Evolutionary conservation across 2,797 vertebrate species (phyloP).

Genomic region (Dryobates pubescens): DNA sequence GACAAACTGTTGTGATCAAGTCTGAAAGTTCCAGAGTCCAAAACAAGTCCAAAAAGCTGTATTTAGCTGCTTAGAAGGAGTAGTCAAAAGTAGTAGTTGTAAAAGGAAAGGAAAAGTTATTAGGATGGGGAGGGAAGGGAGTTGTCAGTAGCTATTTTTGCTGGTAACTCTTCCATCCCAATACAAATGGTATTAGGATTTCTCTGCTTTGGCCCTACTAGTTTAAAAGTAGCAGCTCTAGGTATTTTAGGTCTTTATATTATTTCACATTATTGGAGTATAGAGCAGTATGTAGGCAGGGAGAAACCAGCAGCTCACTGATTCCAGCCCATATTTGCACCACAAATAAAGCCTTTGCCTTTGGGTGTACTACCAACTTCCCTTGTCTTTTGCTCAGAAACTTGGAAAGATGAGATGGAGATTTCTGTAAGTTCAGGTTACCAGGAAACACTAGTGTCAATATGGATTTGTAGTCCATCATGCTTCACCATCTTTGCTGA

Average conservation of each 20-base stretch:
- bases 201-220: neutral
- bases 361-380: neutral
- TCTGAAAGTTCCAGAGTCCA: neutral
- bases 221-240: neutral
- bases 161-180: neutral
- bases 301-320: neutral
- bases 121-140: neutral
- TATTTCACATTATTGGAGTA: neutral
- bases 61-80: neutral
- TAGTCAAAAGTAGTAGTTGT: neutral
- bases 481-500: neutral
- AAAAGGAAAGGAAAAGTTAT: neutral
- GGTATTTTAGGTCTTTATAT: neutral
- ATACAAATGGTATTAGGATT: neutral
- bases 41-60: neutral
- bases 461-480: neutral
- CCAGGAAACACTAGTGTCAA: neutral
- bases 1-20: neutral
- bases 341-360: neutral
- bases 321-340: neutral
- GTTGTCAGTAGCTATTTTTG: neutral
- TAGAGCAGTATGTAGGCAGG: fast-evolving
- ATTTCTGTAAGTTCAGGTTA: conserved; percentile 5
- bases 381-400: neutral
- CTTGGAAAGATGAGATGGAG: neutral